Conservation (phyloP, 2,888 invertebrate genomes). For the Fissipunctia ypsillon region DNA sequence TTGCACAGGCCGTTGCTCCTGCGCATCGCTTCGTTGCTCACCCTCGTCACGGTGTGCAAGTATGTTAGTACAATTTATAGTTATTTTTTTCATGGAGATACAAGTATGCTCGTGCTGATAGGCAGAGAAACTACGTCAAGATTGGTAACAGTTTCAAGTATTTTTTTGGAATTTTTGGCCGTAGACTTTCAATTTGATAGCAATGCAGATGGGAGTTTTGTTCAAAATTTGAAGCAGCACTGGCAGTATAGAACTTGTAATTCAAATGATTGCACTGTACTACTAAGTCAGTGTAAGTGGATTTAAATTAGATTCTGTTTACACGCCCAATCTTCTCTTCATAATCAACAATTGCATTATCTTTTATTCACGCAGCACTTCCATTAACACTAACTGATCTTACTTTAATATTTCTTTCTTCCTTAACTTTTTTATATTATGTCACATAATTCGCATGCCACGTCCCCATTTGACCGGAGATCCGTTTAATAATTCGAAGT, state of each 20-base stretch:
- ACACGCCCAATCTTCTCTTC: no score
- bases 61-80: conserved; percentile 64
- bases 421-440: not conserved
- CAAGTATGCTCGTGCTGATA: conserved; percentile 37
- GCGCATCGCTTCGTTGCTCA: conserved; percentile 74
- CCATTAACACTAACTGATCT: not conserved
- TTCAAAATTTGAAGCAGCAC: not conserved
- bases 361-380: not conserved
- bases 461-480: conserved; percentile 58
- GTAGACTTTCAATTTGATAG: not conserved
- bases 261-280: not conserved
- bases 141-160: not conserved
- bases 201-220: not conserved
- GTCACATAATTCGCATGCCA: conserved; percentile 46
- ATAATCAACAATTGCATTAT: no score
- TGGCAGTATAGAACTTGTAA: no score
- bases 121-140: not conserved
- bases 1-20: conserved; percentile 75
- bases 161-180: not conserved
- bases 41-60: conserved; percentile 73
- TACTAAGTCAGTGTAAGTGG: not conserved
- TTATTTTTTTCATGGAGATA: conserved; percentile 54
- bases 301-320: not conserved
- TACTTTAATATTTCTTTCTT: not conserved
- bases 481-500: conserved; percentile 66